Conservation (phyloP, 2,797 vertebrate genomes). For the Phoeniculus purpureus region DNA sequence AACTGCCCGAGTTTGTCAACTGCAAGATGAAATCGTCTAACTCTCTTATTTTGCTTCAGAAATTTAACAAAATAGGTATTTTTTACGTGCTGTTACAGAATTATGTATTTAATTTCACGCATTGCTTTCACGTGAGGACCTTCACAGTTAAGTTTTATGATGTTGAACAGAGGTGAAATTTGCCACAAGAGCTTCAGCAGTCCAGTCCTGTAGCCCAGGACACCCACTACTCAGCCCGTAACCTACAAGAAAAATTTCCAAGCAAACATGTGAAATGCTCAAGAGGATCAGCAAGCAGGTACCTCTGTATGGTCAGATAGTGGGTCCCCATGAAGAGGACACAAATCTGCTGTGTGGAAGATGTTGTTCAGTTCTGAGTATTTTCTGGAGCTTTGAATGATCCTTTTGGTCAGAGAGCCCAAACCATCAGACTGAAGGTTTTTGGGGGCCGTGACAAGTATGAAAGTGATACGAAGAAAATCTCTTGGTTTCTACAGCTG, state of each 20-base stretch:
- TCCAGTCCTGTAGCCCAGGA: background rate
- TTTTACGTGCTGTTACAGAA: background rate
- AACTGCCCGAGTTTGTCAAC: background rate
- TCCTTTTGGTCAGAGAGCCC: background rate
- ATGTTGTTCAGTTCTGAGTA: background rate
- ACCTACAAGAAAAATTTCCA: background rate
- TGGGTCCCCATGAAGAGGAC: background rate
- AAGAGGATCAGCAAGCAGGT: background rate
- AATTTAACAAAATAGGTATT: background rate
- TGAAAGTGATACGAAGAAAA: background rate
- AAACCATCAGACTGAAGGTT: background rate
- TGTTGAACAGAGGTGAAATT: background rate
- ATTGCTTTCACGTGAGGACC: background rate
- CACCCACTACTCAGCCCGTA: background rate
- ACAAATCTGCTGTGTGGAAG: background rate
- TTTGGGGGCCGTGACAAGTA: rapidly evolving
- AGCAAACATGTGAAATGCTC: background rate
- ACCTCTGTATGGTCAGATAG: background rate
- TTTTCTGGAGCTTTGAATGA: background rate
- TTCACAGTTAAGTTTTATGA: background rate
- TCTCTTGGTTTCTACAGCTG: background rate
- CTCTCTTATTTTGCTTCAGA: background rate
- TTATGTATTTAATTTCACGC: background rate
- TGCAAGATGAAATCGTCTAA: background rate
- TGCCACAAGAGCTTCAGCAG: background rate